Evolutionary conservation across 2,797 vertebrate genomes (phyloP).

Genomic region (Sebastes iracundus): DNA sequence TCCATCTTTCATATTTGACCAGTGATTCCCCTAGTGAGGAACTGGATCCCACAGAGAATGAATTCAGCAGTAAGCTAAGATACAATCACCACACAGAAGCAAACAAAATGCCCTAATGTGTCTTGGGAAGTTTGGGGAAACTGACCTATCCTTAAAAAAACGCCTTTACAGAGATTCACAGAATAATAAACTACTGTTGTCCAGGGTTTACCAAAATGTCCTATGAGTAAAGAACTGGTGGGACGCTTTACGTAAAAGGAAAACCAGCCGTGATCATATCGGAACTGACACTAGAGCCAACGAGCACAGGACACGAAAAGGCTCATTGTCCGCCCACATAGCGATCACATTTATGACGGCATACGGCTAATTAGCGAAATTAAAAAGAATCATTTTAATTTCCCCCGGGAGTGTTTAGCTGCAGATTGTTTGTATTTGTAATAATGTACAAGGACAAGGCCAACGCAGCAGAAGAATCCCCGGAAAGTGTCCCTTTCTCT

Average conservation of each 20-base stretch:
- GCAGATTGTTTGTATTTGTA: constrained; percentile 7
- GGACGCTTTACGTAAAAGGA: constrained; percentile 5
- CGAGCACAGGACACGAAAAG: background rate
- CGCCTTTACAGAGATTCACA: background rate
- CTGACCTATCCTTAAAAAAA: background rate
- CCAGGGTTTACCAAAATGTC: background rate
- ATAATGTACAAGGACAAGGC: constrained; percentile 24
- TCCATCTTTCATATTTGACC: background rate
- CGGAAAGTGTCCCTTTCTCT: constrained; percentile 69
- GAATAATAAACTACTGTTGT: background rate
- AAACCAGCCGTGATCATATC: constrained; percentile 28
- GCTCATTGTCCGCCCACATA: constrained; percentile 38
- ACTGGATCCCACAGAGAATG: background rate
- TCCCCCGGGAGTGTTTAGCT: constrained; percentile 7
- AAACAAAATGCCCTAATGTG: background rate
- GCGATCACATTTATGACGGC: constrained; percentile 5
- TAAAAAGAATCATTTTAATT: constrained; percentile 31
- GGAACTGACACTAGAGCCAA: background rate
- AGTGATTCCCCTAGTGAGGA: background rate
- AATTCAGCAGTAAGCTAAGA: background rate
- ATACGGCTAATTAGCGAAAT: constrained; percentile 31
- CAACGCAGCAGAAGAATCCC: constrained; percentile 62
- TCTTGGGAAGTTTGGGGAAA: background rate
- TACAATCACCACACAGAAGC: background rate
- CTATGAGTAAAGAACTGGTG: background rate